A percentile compares a stretch with the other conserved stretches of the same genome.
These are phyloP conservation scores for Alloplasta piceator DNA, from an alignment of 2,888 invertebrate genomes.

Conservation along the genomic window DNA sequence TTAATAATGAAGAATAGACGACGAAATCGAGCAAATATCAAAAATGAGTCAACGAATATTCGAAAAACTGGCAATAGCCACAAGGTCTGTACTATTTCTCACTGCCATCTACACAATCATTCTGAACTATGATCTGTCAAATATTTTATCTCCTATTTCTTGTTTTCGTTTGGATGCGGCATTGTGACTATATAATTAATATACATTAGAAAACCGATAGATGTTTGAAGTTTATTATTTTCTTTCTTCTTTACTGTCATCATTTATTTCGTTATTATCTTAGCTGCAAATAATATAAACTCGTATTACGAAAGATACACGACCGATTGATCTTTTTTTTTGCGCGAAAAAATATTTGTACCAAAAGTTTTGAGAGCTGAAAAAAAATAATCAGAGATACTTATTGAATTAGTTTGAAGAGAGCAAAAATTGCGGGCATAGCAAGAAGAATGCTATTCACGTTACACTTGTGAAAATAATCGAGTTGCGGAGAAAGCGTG, in stretches of 20 bases:
- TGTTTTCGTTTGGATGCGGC: constrained; percentile 42
- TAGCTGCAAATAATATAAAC: constrained; percentile 25
- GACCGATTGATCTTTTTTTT: no score
- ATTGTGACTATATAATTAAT: constrained; percentile 30
- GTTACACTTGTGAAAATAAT: constrained; percentile 14
- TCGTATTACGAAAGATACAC: background rate
- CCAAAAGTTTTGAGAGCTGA: constrained; percentile 3
- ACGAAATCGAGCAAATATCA: background rate
- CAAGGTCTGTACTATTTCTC: constrained; percentile 80
- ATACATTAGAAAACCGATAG: constrained; percentile 45
- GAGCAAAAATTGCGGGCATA: constrained; percentile 25
- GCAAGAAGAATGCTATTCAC: constrained; percentile 16
- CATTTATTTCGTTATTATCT: constrained; percentile 7
- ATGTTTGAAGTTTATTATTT: constrained; percentile 12
- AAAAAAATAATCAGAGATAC: constrained; percentile 23
- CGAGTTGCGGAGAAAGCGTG: constrained; percentile 59
- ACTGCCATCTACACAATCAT: constrained; percentile 77
- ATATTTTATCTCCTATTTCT: constrained; percentile 63
- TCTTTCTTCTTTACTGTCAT: background rate
- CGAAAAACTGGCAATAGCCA: constrained; percentile 76
- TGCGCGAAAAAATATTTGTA: no score
- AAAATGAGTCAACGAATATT: constrained; percentile 40
- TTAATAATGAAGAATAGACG: background rate
- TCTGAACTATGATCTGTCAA: constrained; percentile 61
- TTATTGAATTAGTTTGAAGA: constrained; percentile 1